Base-by-base conservation (phyloP, 2,113 vertebrate species). In the Furnarius figulus region DNA sequence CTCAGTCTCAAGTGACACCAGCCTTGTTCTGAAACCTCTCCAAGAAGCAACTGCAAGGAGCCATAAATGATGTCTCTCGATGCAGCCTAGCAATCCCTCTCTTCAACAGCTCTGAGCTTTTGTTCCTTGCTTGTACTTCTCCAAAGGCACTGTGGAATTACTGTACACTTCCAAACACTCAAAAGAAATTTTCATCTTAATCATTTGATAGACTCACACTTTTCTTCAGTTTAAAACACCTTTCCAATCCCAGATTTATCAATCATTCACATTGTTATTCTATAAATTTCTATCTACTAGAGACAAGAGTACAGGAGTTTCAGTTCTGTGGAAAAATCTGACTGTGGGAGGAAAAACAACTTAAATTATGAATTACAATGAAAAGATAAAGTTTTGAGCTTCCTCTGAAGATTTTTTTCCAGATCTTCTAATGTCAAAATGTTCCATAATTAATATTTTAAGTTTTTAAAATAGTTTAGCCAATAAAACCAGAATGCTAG, bases 211-310 rank as follows among this genome's bases (percentile, higher is more conserved):
- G 56, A 81, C 25, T 8, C 3, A 0, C 68, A 56, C 85, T 90
- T 84, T 33, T 58, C 75, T 47, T 25, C 27, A 55, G 59, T 93
- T 91, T 82, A 74, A 89, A 50, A 78, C 67, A 74, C 68, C 50
- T 80, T 85, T 84, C 55, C 13, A 49, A 7, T 73, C 88, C 61
- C 73, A 94, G 61, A 49, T 56, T 94, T 74, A 88, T 86, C 92
- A 94, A 93, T 96, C 88, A 93, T 96, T 94, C 68, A 90, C 95
- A 68, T 6, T 90, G 93, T 84, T 96, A 88, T 93, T 91, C 87
- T 93, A 85, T 63, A 74, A 39, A 73, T 92, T 74, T 88, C 46
- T 88, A 14, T n/a, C 76, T 92, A 37, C 55, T 50, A 67, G 35
- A 79, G 49, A 78, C 9, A 66, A 66, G 53, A 79, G 31, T 11